Evolutionary conservation across 2,888 invertebrate species (phyloP), one percentile per base, ranked within the genome.

Genomic region (Drosophila neonasuta): DNA sequence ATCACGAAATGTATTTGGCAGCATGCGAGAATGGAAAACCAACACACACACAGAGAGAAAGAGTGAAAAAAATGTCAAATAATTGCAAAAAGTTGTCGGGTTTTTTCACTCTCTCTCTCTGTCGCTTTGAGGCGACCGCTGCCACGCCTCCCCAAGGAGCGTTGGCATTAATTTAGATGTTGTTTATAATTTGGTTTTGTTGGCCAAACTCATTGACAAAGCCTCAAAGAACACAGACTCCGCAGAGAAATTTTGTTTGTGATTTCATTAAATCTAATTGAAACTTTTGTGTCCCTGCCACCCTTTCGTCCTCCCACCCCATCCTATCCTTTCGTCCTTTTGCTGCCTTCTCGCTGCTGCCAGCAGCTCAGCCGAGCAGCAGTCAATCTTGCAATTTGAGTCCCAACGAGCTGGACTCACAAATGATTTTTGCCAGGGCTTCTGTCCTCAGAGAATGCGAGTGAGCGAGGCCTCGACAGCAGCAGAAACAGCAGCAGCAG

Each of bases 181-280:
- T 82, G 61, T 68, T 76, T 83, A 73, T 71, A 68, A 77, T 80
- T 77, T 74, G 65, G 70, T 77, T 74, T 78, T 70, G 79, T 68
- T 76, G 65, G 70, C 48, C 51, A 72, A 80, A 70, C 79, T 74
- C 71, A 68, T 83, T 74, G 74, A 69, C 79, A 80, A 74, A 77
- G 67, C 62, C 77, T 66, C 67, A 68, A 71, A 76, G 80, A 71
- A 74, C 63, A 55, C 60, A 60, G 72, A 41, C 52, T 48, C 65
- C 72, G 34, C 46, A 55, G 54, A 64, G 54, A 34, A 66, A 71
- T 64, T 68, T 69, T 66, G 77, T 74, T 83, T 79, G 67, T 69
- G 73, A 86, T 83, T 86, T 86, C 80, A 83, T 86, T 86, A 86
- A 83, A 83, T 83, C 71, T 74, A 83, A 83, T 80, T 77, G 75